Evolutionary conservation across 2,113 vertebrate genomes (phyloP), one percentile per base, ranked within the genome.

Genomic region (Emydocephalus ijimae): DNA sequence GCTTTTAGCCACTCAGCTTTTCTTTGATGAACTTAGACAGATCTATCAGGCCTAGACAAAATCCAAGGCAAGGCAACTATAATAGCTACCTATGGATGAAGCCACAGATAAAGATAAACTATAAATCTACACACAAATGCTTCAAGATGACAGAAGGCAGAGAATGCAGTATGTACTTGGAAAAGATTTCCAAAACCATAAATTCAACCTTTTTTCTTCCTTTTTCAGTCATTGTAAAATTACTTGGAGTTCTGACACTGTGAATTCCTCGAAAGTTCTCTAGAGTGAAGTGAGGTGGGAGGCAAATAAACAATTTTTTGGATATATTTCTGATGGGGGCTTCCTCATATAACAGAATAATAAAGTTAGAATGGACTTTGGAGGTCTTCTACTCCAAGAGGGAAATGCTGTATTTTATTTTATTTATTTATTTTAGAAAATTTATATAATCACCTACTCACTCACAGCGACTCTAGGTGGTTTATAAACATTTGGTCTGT

Each of bases 11-110:
- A 96, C 97, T 97, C 96, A 95, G 97, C 96, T 97, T 96, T 97
- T 97, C 97, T 98, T 98, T 98, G 98, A 99, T 98, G 98, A 98
- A 98, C 98, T 98, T 98, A 98, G 98, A 97, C 97, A 98, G 98
- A 99, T 98, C 98, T 98, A 98, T 99, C 98, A 99, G 98, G 97
- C 98, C 98, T 98, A 98, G 98, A 99, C 98, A 98, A 99, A 99
- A 98, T 98, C 98, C 97, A 97, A 81, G 98, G 97, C 98, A 95
- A 98, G 98, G 98, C 97, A 93, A 98, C 98, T 98, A 98, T 98
- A 99, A 99, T 98, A 98, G 98, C 98, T 98, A 98, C 98, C 98
- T 98, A 98, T 98, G 98, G 98, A 99, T 98, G 98, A 99, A 99
- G 98, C 98, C 97, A 97, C 97, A 98, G 98, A 99, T 99, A 99